A percentile compares a stretch with the other conserved stretches of the same genome.
These are phyloP conservation scores for Denticeps clupeoides DNA, from an alignment of 2,797 vertebrate species.

Conservation along the genomic window DNA sequence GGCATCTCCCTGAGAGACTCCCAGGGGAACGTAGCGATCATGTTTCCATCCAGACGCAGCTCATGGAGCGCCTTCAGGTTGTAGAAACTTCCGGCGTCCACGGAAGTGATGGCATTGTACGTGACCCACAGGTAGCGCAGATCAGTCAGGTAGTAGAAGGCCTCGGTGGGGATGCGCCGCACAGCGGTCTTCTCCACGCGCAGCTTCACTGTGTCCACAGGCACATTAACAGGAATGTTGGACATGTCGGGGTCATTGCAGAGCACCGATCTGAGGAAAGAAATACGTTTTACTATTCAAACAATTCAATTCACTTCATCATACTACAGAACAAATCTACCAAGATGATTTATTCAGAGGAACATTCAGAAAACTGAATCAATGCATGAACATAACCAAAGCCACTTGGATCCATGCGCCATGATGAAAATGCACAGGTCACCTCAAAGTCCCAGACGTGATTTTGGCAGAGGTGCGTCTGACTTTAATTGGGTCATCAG, in stretches of 20 bases:
- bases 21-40: slow-evolving; percentile 83
- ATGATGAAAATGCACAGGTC: no score
- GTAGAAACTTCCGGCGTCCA: slow-evolving; percentile 83
- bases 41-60: slow-evolving; percentile 83
- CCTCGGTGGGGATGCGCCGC: slow-evolving; percentile 71
- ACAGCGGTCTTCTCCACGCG: slow-evolving; percentile 85
- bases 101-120: slow-evolving; percentile 73
- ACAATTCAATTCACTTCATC: no score
- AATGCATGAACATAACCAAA: no score
- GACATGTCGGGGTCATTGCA: slow-evolving; percentile 93
- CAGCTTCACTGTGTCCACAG: slow-evolving; percentile 81
- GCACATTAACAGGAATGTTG: slow-evolving; percentile 80
- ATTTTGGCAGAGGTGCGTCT: no score
- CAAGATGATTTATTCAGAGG: no score
- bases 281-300: no score
- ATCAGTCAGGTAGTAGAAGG: slow-evolving; percentile 90
- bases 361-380: no score
- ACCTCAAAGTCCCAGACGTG: no score
- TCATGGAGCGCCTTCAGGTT: slow-evolving; percentile 88
- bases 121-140: slow-evolving; percentile 87
- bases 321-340: no score
- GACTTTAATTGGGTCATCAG: no score
- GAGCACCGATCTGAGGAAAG: slow-evolving; percentile 76
- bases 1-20: slow-evolving; percentile 82
- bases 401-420: no score